Evolutionary conservation across 1,140 invertebrate species (phyloP), one percentile per base, ranked within the genome.

Genomic region (Drosophila prosaltans): DNA sequence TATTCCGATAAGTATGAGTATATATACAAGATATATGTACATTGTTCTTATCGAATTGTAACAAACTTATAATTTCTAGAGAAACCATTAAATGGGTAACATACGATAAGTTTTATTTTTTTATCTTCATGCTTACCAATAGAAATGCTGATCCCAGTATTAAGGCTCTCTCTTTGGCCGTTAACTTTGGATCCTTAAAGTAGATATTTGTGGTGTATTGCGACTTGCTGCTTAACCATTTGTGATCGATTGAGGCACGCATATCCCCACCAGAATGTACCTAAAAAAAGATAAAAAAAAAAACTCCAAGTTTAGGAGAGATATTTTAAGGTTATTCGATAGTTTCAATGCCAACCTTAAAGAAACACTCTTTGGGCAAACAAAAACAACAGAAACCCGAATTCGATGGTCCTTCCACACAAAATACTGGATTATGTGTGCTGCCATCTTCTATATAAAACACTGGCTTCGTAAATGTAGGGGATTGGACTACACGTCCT

Each of bases 131-230:
- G 28, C 51, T 91, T 91, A 94, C 93, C 91, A 94, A 67, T 55
- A 94, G 75, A 91, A 94, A 94, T 8, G 93, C 93, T 8, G 93
- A 75, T 40, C 93, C 93, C 24, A 94, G 62, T 24, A 94, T 89
- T 8, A 94, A 69, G 0, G 93, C 93, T 62, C 94, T 93, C 54
- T 93, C 89, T 63, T 91, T 92, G 54, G 90, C 88, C 41, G 92
- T 92, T 24, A 92, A 72, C 41, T 91, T 89, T 0, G 81, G 61
- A 65, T 92, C 92, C 45, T 93, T 93, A 66, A 93, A 93, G 76
- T 93, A 93, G 24, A 94, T 80, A 75, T 92, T 92, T 36, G 93
- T 92, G 28, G 93, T 93, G 51, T 94, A 94, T 43, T 91, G 92
- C 3, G 92, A 92, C 65, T 93, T 92, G 24, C 92, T 81, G 69